phyloP scores from a whole-genome alignment of 2,888 invertebrate genomes.

The Apamea crenata region DNA sequence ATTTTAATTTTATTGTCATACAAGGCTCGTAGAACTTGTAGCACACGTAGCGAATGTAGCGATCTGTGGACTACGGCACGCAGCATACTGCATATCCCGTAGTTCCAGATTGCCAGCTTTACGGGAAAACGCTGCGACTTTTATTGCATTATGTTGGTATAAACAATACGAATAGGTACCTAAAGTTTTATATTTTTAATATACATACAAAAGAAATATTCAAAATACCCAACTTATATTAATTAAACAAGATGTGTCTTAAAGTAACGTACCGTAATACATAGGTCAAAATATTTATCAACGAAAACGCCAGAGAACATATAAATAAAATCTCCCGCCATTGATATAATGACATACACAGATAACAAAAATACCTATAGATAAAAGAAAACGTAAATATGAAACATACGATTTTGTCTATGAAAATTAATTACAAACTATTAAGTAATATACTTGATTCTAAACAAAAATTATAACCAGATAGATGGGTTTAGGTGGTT shows the following conservation, averaged over 20 bases:
- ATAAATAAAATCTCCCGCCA: constrained; percentile 13
- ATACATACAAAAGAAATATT: neutral
- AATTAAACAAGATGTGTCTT: neutral
- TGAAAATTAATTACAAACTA: neutral
- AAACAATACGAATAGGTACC: neutral
- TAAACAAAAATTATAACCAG: neutral
- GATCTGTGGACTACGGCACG: neutral
- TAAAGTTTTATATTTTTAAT: neutral
- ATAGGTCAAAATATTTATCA: neutral
- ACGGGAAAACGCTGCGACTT: neutral
- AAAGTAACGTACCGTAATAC: neutral
- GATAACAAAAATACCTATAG: constrained; percentile 3
- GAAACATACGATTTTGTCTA: neutral
- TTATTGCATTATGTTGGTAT: neutral
- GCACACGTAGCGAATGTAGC: neutral
- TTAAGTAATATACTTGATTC: neutral
- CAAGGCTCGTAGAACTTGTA: constrained; percentile 1
- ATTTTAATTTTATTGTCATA: no score
- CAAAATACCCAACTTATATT: neutral
- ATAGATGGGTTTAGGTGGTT: no score
- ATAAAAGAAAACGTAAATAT: neutral
- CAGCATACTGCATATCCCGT: neutral
- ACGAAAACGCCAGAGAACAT: neutral
- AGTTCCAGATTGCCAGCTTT: neutral
- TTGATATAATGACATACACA: neutral